Evolutionary conservation across 2,113 vertebrate genomes (phyloP).

Genomic region (Opisthocomus hoazin): DNA sequence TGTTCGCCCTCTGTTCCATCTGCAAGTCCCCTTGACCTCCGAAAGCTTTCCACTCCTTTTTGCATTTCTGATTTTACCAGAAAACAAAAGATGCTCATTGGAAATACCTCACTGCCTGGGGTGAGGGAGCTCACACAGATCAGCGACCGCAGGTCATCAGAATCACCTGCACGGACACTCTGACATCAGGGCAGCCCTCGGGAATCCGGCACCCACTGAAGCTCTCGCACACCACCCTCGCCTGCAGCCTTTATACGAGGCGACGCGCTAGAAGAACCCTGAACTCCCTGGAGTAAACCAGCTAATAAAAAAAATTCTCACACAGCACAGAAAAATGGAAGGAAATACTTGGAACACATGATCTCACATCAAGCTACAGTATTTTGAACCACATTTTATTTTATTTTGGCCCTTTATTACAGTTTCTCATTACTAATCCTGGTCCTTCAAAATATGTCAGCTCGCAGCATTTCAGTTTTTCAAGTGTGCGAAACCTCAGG

Average conservation of each 20-base stretch:
- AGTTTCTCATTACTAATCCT: background rate
- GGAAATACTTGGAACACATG: background rate
- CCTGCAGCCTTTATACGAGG: background rate
- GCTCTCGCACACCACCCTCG: rapidly evolving
- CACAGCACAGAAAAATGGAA: background rate
- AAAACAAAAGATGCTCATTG: background rate
- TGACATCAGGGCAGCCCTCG: too few relatives aligned
- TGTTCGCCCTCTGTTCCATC: background rate
- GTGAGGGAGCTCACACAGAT: background rate
- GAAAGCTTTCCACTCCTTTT: background rate
- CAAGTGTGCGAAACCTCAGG: background rate
- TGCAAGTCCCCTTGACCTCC: background rate
- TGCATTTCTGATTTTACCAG: background rate
- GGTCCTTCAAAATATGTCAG: background rate
- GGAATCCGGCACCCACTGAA: background rate
- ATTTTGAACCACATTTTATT: background rate
- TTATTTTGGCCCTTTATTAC: background rate
- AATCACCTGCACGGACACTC: too few relatives aligned
- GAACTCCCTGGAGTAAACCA: background rate
- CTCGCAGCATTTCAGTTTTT: background rate
- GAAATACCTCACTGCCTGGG: background rate
- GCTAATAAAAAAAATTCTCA: background rate
- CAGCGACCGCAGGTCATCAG: background rate
- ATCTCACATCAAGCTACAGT: background rate
- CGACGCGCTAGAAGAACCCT: background rate